Evolutionary conservation across 2,113 vertebrate species (phyloP).

Genomic region (Erpornis zantholeuca): DNA sequence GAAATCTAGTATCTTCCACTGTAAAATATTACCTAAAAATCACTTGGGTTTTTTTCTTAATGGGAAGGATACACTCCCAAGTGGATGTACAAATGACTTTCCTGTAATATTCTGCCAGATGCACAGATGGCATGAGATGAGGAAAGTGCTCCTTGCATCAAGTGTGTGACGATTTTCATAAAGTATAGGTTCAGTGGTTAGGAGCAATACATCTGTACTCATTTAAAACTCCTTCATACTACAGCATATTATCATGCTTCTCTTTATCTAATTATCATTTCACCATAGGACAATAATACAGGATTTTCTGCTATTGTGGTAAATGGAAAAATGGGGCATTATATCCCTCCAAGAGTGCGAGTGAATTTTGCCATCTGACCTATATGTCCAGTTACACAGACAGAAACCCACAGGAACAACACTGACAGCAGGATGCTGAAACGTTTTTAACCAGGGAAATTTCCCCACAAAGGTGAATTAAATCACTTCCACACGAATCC

Average conservation of each 20-base stretch:
- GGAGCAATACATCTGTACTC: not conserved
- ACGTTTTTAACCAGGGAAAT: not conserved
- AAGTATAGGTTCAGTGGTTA: not conserved
- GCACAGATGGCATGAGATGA: conserved; percentile 34
- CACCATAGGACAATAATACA: not conserved
- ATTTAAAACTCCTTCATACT: not conserved
- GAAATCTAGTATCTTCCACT: not conserved
- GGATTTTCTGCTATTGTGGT: not conserved
- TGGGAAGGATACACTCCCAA: not conserved
- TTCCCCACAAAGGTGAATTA: not conserved
- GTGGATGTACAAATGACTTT: not conserved
- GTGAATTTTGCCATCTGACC: not conserved
- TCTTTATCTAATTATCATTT: conserved; percentile 8
- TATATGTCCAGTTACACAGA: not conserved
- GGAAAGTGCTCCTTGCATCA: not conserved
- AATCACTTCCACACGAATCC: not conserved
- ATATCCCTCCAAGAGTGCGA: not conserved
- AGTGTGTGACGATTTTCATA: not conserved
- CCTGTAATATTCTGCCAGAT: not conserved
- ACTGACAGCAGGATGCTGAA: not conserved
- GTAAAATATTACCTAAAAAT: not conserved
- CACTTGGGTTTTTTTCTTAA: not conserved
- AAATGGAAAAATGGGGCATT: not conserved
- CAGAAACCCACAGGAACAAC: not conserved
- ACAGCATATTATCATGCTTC: not conserved